Percentiles rank a stretch among this genome's conserved stretches.
phyloP scores from a whole-genome alignment of 2,797 vertebrate species.

The Odontamblyopus rebecca region DNA sequence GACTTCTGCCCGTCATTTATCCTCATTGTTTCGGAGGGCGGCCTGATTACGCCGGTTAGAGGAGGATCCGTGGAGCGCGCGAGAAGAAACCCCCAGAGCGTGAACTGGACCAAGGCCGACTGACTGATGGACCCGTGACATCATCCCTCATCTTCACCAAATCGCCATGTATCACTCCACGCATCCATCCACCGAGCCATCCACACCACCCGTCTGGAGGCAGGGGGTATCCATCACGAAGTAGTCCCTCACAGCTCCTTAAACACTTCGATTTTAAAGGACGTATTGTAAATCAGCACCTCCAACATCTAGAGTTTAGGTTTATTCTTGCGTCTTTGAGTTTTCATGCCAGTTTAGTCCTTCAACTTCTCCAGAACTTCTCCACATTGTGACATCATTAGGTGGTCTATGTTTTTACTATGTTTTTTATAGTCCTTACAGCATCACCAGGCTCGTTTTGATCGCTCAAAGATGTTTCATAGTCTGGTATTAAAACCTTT shows the following conservation, averaged over 20 bases:
- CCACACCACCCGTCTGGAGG: conserved; percentile 23
- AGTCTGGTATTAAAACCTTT: too few relatives aligned
- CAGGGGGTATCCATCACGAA: conserved; percentile 31
- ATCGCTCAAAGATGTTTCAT: too few relatives aligned
- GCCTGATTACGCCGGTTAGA: conserved; percentile 50
- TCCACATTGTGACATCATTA: background rate
- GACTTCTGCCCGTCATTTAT: conserved; percentile 53
- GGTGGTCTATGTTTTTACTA: background rate
- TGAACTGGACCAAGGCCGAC: conserved; percentile 50
- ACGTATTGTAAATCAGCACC: too few relatives aligned
- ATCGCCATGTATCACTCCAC: conserved; percentile 1
- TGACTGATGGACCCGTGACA: conserved; percentile 54
- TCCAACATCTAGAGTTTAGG: background rate
- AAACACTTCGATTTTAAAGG: background rate
- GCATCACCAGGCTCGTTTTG: too few relatives aligned
- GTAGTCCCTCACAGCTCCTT: background rate
- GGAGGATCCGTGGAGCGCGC: conserved; percentile 44
- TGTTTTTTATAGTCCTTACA: too few relatives aligned
- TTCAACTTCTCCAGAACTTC: background rate
- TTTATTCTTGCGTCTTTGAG: background rate
- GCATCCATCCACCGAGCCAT: conserved; percentile 9
- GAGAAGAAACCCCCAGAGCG: conserved; percentile 54
- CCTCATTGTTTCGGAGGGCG: conserved; percentile 69
- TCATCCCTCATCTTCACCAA: conserved; percentile 46
- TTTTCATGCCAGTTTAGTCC: background rate